phyloP scores from a whole-genome alignment of 2,888 invertebrate genomes.

The Himalopsyche kuldschensis region DNA sequence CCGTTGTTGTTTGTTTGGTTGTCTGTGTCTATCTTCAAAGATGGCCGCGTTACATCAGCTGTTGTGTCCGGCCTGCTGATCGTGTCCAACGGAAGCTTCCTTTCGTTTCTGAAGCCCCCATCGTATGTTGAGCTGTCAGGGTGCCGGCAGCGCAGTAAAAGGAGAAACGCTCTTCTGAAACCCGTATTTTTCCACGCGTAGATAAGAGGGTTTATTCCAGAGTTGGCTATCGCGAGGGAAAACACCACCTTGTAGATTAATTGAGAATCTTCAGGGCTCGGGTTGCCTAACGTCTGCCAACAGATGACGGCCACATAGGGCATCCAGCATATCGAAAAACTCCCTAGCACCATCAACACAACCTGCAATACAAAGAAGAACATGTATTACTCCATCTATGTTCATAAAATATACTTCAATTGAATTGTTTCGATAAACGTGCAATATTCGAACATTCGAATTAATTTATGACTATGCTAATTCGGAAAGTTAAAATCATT shows the following conservation, averaged over 20 bases:
- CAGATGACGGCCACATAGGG: constrained; percentile 74
- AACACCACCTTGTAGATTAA: constrained; percentile 67
- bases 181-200: constrained; percentile 85
- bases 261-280: constrained; percentile 41
- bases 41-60: background rate
- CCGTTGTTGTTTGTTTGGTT: constrained; percentile 30
- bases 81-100: constrained; percentile 56
- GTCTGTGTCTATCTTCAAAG: constrained; percentile 2
- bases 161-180: constrained; percentile 72
- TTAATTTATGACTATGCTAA: too few species aligned
- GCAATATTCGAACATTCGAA: too few species aligned
- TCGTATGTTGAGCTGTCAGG: constrained; percentile 62
- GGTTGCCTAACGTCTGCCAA: constrained; percentile 61
- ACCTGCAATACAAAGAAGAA: constrained; percentile 57
- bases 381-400: background rate
- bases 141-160: constrained; percentile 66
- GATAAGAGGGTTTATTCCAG: constrained; percentile 79
- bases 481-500: too few species aligned
- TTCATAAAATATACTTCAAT: too few species aligned
- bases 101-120: constrained; percentile 50
- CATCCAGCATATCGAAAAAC: constrained; percentile 80
- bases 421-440: too few species aligned
- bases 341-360: constrained; percentile 74
- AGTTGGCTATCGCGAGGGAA: constrained; percentile 76
- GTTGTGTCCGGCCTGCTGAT: constrained; percentile 41